A percentile compares a stretch with the other conserved stretches of the same genome.
Conservation (phyloP, 2,888 invertebrate genomes). For the Microplitis manilae region DNA sequence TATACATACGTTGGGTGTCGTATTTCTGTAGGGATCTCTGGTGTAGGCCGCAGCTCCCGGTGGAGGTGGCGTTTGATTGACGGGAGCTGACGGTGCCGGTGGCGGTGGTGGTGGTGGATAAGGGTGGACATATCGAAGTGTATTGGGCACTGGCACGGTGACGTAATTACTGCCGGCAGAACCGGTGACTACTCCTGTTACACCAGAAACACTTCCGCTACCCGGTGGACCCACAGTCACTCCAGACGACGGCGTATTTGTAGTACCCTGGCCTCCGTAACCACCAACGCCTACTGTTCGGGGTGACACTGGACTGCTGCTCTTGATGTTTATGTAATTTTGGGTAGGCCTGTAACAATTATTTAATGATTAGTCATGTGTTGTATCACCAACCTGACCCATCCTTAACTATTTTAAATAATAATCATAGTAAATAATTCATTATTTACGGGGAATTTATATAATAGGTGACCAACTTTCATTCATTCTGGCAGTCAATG, state of each 20-base stretch:
- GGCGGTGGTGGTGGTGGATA: slow-evolving; percentile 68
- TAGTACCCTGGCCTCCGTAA: slow-evolving; percentile 61
- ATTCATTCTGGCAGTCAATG: slow-evolving; percentile 8
- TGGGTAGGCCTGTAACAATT: slow-evolving; percentile 65
- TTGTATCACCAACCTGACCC: too few relatives aligned
- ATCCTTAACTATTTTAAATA: not conserved
- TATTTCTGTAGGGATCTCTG: slow-evolving; percentile 66
- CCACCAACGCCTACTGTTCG: slow-evolving; percentile 61
- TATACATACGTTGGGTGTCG: slow-evolving; percentile 65
- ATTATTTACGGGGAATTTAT: not conserved
- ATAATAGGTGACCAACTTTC: not conserved
- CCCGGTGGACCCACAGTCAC: slow-evolving; percentile 67
- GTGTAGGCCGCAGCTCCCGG: slow-evolving; percentile 67
- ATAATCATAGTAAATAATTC: not conserved
- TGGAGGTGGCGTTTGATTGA: slow-evolving; percentile 71
- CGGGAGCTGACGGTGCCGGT: slow-evolving; percentile 69
- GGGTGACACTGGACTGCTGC: slow-evolving; percentile 68
- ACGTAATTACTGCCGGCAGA: slow-evolving; percentile 73
- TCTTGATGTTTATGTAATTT: slow-evolving; percentile 68
- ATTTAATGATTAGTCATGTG: not conserved
- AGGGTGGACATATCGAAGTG: slow-evolving; percentile 68
- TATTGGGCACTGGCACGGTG: slow-evolving; percentile 73
- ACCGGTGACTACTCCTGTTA: slow-evolving; percentile 72
- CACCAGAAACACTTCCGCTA: slow-evolving; percentile 71
- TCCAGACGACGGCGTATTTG: slow-evolving; percentile 63